These are phyloP conservation scores for Lagria hirta DNA, from an alignment of 2,888 invertebrate species.

Conservation along the genomic window DNA sequence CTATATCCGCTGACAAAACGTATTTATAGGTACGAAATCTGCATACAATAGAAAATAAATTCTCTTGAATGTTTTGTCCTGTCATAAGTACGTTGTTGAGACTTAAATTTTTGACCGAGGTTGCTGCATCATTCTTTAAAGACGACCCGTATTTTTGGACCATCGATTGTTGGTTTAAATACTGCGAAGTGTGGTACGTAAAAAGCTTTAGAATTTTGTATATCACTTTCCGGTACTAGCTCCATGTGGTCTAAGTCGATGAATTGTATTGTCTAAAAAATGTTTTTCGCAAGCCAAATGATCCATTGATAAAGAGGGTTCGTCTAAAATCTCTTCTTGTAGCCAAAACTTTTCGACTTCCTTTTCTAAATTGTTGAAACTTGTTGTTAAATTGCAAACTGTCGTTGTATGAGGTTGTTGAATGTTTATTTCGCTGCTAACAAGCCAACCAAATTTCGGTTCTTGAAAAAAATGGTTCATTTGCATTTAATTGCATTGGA, in stretches of 20 bases:
- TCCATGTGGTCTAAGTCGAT: neutral
- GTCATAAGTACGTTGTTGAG: slow-evolving; percentile 21
- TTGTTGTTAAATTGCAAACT: neutral
- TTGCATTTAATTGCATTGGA: slow-evolving; percentile 19
- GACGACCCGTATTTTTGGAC: slow-evolving; percentile 23
- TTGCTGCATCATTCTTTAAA: slow-evolving; percentile 25
- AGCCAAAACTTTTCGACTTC: slow-evolving; percentile 24
- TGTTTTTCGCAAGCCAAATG: neutral
- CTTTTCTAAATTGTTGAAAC: slow-evolving; percentile 8
- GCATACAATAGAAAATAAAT: slow-evolving; percentile 27
- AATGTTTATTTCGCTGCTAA: slow-evolving; percentile 22
- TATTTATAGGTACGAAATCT: slow-evolving; percentile 25
- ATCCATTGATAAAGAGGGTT: neutral
- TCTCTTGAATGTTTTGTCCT: slow-evolving; percentile 25
- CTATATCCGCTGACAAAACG: slow-evolving; percentile 27
- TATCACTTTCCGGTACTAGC: neutral
- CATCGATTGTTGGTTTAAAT: neutral
- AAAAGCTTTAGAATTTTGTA: neutral
- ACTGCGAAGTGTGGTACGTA: neutral
- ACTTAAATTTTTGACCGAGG: slow-evolving; percentile 3
- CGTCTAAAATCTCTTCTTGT: slow-evolving; percentile 1
- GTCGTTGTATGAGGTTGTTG: neutral
- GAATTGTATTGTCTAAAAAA: slow-evolving; percentile 3
- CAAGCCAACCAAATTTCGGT: slow-evolving; percentile 28
- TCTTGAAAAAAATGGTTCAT: slow-evolving; percentile 20